Evolutionary conservation across 2,888 invertebrate genomes (phyloP).

Genomic region (Drosophila pseudotakahashii): DNA sequence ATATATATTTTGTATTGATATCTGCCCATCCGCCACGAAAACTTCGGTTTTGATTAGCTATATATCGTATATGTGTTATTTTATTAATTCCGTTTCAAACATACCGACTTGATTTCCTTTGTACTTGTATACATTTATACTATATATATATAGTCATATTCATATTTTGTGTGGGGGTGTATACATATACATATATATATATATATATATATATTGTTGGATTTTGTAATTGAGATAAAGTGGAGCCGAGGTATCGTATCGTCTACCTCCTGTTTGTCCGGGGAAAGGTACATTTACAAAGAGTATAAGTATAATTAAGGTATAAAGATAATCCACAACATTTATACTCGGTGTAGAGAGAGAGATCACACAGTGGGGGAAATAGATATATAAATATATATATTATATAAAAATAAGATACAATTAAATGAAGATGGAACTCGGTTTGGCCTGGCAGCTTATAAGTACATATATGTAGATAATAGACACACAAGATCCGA

Average conservation of each 20-base stretch:
- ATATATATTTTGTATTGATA: neutral
- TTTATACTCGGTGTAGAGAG: slow-evolving; percentile 51
- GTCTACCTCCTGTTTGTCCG: slow-evolving; percentile 2
- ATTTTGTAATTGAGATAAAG: slow-evolving; percentile 30
- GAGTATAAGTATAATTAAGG: slow-evolving; percentile 23
- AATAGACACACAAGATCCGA: slow-evolving; percentile 28
- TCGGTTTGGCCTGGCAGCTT: slow-evolving; percentile 8
- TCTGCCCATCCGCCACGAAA: neutral
- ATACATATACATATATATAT: slow-evolving; percentile 16
- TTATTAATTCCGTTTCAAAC: slow-evolving; percentile 25
- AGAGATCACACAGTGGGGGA: slow-evolving; percentile 48
- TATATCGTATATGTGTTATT: slow-evolving; percentile 31
- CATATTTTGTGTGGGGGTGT: slow-evolving; percentile 14
- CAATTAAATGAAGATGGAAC: slow-evolving; percentile 22
- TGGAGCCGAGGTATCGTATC: slow-evolving; percentile 17
- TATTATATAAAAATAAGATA: slow-evolving; percentile 40
- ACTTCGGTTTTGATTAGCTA: neutral
- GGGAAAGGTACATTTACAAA: slow-evolving; percentile 47
- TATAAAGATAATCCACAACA: slow-evolving; percentile 48
- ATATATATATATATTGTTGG: slow-evolving; percentile 11
- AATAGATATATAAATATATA: slow-evolving; percentile 6
- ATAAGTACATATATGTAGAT: slow-evolving; percentile 3
- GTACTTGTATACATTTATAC: slow-evolving; percentile 40
- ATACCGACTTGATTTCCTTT: slow-evolving; percentile 24
- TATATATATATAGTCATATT: slow-evolving; percentile 18